A percentile compares a stretch with the other conserved stretches of the same genome.
Conservation (phyloP, 2,113 vertebrate genomes). For the Nanorana parkeri region DNA sequence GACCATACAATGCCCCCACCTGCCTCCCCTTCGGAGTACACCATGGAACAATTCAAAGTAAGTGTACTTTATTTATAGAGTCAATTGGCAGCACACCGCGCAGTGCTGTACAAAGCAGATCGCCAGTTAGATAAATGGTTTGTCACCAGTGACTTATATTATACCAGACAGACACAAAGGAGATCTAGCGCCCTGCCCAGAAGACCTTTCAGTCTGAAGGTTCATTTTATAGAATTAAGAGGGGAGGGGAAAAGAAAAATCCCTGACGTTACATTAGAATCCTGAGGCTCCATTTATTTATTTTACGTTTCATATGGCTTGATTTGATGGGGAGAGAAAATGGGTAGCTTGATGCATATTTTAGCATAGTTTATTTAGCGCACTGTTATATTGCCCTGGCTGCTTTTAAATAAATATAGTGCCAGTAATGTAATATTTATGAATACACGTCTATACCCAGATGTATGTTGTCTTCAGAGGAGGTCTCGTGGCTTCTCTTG, state of each 20-base stretch:
- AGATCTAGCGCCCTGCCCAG: slow-evolving; percentile 29
- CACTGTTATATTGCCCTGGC: not conserved
- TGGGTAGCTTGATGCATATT: not conserved
- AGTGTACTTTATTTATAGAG: slow-evolving; percentile 45
- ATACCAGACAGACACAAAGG: slow-evolving; percentile 40
- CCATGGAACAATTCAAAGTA: slow-evolving; percentile 9
- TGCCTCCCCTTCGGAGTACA: not conserved
- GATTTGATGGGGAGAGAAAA: not conserved
- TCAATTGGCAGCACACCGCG: slow-evolving; percentile 5
- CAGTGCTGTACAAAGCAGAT: slow-evolving; percentile 21
- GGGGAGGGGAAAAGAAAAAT: not conserved
- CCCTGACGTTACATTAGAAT: slow-evolving; percentile 20
- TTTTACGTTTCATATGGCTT: not conserved
- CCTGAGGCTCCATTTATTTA: slow-evolving; percentile 17
- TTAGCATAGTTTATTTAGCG: slow-evolving; percentile 12
- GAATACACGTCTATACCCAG: slow-evolving; percentile 16
- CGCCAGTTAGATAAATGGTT: slow-evolving; percentile 35
- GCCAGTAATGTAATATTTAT: slow-evolving; percentile 42
- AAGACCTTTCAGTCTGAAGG: slow-evolving; percentile 30
- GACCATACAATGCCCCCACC: not conserved
- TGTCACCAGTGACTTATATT: slow-evolving; percentile 39
- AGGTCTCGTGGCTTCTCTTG: slow-evolving; percentile 20
- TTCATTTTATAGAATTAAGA: slow-evolving; percentile 39
- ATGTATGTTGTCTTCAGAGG: slow-evolving; percentile 41
- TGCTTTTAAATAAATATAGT: slow-evolving; percentile 33